A percentile compares a stretch with the other conserved stretches of the same genome.
Evolutionary conservation across 2,797 vertebrate genomes (phyloP).

Genomic region (Tympanoctomys barrerae): DNA sequence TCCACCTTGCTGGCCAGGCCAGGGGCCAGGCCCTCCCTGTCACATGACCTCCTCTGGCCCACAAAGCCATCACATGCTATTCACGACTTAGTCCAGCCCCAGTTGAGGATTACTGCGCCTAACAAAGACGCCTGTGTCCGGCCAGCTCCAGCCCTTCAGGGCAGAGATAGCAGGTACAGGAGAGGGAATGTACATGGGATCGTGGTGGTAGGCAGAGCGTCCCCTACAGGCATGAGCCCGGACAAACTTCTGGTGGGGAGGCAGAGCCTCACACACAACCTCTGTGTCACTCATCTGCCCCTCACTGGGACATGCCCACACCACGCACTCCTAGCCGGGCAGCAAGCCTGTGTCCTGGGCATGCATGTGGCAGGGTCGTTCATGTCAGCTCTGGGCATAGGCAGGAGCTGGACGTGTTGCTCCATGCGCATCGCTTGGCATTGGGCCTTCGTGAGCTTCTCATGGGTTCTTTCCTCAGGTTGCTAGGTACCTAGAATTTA

Average conservation of each 20-base stretch:
- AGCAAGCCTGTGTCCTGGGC: neutral
- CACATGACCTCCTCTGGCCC: neutral
- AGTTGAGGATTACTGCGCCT: neutral
- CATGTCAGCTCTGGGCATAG: neutral
- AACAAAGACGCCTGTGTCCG: neutral
- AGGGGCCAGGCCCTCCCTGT: neutral
- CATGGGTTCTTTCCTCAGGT: neutral
- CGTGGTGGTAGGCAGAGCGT: neutral
- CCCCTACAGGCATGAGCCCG: neutral
- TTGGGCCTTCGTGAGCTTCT: neutral
- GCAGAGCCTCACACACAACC: neutral
- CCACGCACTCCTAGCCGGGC: neutral
- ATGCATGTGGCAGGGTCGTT: no score
- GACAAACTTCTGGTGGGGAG: neutral
- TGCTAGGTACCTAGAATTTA: neutral
- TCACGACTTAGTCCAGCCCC: neutral
- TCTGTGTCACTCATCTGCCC: neutral
- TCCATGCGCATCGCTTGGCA: neutral
- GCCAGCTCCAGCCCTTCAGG: neutral
- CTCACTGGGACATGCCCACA: neutral
- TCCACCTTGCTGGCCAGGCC: rapidly evolving
- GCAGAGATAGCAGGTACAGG: neutral
- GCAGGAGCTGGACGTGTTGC: neutral
- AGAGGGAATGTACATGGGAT: neutral
- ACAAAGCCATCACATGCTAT: neutral